These are phyloP conservation scores for Sitta europaea DNA, from an alignment of 2,113 vertebrate genomes.

Conservation along the genomic window DNA sequence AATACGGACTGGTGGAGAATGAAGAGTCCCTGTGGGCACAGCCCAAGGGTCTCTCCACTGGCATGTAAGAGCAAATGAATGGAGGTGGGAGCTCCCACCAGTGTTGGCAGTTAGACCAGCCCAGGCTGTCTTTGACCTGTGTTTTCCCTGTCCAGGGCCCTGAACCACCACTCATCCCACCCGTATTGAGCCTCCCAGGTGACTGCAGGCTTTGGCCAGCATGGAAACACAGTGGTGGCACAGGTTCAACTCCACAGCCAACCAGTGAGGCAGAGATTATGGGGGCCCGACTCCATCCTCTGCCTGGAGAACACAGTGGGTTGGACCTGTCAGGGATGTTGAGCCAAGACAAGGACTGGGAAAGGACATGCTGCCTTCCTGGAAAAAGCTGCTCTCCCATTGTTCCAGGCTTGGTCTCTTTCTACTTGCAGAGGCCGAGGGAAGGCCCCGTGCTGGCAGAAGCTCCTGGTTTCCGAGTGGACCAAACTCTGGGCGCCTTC, in stretches of 20 bases:
- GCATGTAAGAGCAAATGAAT: neutral
- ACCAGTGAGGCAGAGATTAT: neutral
- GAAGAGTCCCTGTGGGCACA: neutral
- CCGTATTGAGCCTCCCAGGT: rapidly evolving
- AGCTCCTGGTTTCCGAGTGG: neutral
- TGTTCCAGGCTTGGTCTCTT: neutral
- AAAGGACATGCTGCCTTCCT: neutral
- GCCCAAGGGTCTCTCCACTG: neutral
- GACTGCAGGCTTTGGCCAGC: neutral
- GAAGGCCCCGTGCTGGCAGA: neutral
- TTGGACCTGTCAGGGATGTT: neutral
- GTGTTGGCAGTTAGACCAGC: rapidly evolving
- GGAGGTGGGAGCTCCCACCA: neutral
- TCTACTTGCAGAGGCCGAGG: neutral
- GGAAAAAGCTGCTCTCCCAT: constrained; percentile 6
- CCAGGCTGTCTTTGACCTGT: neutral
- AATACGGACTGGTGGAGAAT: neutral
- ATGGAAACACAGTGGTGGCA: neutral
- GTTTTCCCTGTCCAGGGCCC: neutral
- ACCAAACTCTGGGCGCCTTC: neutral
- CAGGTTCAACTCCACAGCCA: neutral
- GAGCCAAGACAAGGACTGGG: neutral
- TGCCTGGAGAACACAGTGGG: neutral
- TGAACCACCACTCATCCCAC: rapidly evolving
- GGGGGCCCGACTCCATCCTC: neutral